These are phyloP conservation scores for Nowickia ferox DNA, from an alignment of 2,888 invertebrate genomes.

Conservation along the genomic window DNA sequence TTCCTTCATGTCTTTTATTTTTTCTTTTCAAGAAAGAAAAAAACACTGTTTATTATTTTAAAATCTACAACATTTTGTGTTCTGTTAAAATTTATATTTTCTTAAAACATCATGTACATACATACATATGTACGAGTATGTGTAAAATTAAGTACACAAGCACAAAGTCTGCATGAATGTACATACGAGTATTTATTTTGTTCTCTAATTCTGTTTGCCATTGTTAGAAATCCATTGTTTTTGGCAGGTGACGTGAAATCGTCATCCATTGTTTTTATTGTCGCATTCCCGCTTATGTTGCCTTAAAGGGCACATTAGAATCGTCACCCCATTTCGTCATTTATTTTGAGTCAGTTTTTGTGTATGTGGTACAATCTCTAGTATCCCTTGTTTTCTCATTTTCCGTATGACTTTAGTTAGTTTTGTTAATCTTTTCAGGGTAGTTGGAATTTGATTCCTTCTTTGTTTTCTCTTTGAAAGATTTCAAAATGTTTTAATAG, in stretches of 20 bases:
- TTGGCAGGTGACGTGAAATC: slow-evolving; percentile 84
- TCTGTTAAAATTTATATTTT: not conserved
- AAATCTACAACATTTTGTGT: not conserved
- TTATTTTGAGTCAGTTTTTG: not conserved
- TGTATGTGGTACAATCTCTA: slow-evolving; percentile 8
- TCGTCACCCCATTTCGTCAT: slow-evolving; percentile 41
- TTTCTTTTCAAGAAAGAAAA: not conserved
- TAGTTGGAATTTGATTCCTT: slow-evolving; percentile 47
- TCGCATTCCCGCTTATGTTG: slow-evolving; percentile 61
- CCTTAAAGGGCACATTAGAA: slow-evolving; percentile 36
- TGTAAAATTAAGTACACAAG: not conserved
- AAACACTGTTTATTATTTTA: not conserved
- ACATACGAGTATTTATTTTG: slow-evolving; percentile 38
- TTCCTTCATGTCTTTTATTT: not conserved
- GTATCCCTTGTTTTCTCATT: not conserved
- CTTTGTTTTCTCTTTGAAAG: not conserved
- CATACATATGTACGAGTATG: too few species aligned
- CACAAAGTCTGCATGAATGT: slow-evolving; percentile 9
- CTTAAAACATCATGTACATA: not conserved
- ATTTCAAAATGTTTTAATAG: not conserved
- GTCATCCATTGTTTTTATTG: slow-evolving; percentile 81
- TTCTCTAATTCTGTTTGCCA: slow-evolving; percentile 61
- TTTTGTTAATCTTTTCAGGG: slow-evolving; percentile 48
- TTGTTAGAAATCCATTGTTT: slow-evolving; percentile 75
- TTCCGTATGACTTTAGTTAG: slow-evolving; percentile 15